Base-by-base conservation (phyloP, 2,113 vertebrate genomes). In the Bothrops jararaca region DNA sequence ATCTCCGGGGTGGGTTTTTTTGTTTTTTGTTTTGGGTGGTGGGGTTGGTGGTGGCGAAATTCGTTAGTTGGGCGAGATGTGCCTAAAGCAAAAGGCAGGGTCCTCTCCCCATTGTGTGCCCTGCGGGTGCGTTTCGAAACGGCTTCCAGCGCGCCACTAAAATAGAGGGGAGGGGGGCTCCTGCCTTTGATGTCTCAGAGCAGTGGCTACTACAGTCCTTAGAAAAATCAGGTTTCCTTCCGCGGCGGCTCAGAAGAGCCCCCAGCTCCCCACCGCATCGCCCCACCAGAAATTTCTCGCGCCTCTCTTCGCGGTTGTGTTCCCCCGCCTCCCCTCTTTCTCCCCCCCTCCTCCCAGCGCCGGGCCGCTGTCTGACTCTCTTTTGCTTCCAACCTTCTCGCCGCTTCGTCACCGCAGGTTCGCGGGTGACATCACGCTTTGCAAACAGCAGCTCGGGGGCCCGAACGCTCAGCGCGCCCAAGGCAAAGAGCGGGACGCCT, bases 1-100 rank as follows among this genome's bases (percentile, higher is more conserved):
- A 11, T 0, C 89, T 23, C 0, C 0, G 0, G 0, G 74, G 60
- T 80, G 69, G n/a, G n/a, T n/a, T n/a, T n/a, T n/a, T n/a, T n/a
- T n/a, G n/a, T n/a, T n/a, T n/a, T 22, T 42, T 42, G 1, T 3
- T 11, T 0, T 4, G 34, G 69, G 2, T 39, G 34, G 34, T 3
- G 18, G 34, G 34, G 69, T 22, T 39, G 15, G 60, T 10, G 58
- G 69, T 1, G 6, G 48, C 29, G 48, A 52, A 90, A 0, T 0
- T 0, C 0, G 4, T 15, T 6, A 1, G 0, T 0, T 1, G 69
- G 0, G 0, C 0, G 0, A 2, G 5, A 10, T 93, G 34, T 29
- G 53, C 53, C 42, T 89, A 1, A 10, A 54, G 0, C 53, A 4
- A 9, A 91, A 24, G 0, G 0, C 34, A 1, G 22, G n/a, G 7